Percentiles rank a stretch among this genome's conserved stretches.
Conservation (phyloP, 1,140 invertebrate species). For the Conus betulinus region DNA sequence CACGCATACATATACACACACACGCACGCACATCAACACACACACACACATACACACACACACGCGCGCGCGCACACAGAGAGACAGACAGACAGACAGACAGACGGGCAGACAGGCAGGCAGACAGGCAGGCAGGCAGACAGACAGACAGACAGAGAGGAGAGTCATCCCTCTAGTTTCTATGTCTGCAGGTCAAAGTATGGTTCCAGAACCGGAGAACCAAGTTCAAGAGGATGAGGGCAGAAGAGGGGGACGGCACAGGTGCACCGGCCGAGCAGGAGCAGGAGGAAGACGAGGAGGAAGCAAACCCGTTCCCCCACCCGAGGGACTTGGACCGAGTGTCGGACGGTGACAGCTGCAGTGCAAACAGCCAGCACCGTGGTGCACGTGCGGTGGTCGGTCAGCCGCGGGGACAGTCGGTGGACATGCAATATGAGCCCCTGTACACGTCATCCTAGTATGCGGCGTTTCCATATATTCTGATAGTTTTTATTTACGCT, state of each 20-base stretch:
- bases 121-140: background rate
- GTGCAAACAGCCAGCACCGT: background rate
- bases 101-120: background rate
- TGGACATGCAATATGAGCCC: too few relatives aligned
- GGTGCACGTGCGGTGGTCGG: background rate
- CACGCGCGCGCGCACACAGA: too few relatives aligned
- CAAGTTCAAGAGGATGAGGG: slow-evolving; percentile 97
- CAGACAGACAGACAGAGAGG: background rate
- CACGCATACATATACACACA: too few relatives aligned
- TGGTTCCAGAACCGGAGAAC: slow-evolving; percentile 99
- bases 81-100: background rate
- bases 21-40: too few relatives aligned
- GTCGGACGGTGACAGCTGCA: background rate
- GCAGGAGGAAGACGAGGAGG: slow-evolving; percentile 2
- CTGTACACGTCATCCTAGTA: too few relatives aligned
- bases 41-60: too few relatives aligned
- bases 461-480: too few relatives aligned
- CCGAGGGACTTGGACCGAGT: background rate
- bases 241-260: slow-evolving; percentile 86
- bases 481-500: too few relatives aligned
- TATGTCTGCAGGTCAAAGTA: slow-evolving; percentile 91
- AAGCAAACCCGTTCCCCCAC: background rate
- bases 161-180: background rate
- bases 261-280: background rate
- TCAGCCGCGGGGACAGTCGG: too few relatives aligned